Base-by-base conservation (phyloP, 2,888 invertebrate genomes). In the Mycalesis mineus region DNA sequence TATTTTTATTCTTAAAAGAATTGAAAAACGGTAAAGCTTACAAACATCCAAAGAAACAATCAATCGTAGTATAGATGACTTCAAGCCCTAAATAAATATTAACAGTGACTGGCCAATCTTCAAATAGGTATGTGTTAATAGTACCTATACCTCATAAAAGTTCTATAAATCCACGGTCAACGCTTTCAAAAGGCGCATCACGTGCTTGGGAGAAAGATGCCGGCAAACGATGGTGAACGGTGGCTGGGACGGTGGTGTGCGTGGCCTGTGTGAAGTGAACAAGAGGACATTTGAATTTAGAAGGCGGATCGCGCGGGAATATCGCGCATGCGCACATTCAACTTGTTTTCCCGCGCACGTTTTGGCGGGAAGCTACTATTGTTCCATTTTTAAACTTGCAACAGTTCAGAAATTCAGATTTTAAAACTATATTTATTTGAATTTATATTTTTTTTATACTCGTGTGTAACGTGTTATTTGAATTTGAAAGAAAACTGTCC, bases 111-210 rank as follows among this genome's bases (percentile, higher is more conserved):
- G 36, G 36, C 4, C 4, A 11, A 11, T 36, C 3, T 33, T 33
- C 36, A 36, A 36, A 9, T 36, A 1, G 9, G 9, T 11, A 1
- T 11, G 11, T 11, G 33, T 33, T 33, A 7, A 33, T 33, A 11
- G 11, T 36, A 33, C 7, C 15, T 13, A n/a, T n/a, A 33, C 14
- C 29, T 2, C n/a, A 45, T 54, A 51, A 58, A 57, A 55, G 42
- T 61, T 44, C 40, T 36, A 44, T 50, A 37, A 33, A 36, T 51
- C 73, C 79, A 80, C 76, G 78, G 77, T 70, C 75, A 74, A 73
- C 73, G 74, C 85, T 84, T 83, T 84, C 84, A 74, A 80, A 77
- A 69, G 63, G 65, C 64, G 67, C 69, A 72, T 84, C 77, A 82
- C 82, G 81, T 84, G 81, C 76, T 70, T 74, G 69, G 68, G 79